Evolutionary conservation across 1,140 invertebrate species (phyloP), one percentile per base, ranked within the genome.

Genomic region (Ylistrum balloti): DNA sequence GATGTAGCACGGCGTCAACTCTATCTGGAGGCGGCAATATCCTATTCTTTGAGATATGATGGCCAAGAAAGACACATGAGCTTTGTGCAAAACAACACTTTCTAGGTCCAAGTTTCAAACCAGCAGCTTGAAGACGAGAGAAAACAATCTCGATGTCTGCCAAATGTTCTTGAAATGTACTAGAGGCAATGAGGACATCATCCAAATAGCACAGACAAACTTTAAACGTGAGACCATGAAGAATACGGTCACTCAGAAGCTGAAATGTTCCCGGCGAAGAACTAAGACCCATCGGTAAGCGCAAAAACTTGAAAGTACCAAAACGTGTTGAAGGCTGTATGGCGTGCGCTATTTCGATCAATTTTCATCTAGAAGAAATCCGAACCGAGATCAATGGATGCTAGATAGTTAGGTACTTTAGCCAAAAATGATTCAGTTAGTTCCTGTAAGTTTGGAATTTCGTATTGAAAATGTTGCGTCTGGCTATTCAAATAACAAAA

Each of bases 281-380:
- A n/a, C 35, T 87, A 0, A 90, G 22, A 17, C 89, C 89, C 38
- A 48, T 86, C 0, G 86, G 89, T n/a, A 90, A 34, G 1, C 87
- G 41, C 20, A 86, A 35, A 74, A 90, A 86, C 48, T 33, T 86
- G 22, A 33, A 90, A 5, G 89, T 86, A 0, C 89, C 86, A 35
- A 87, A 90, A n/a, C 89, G 45, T 90, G 33, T 90, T 90, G n/a
- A 90, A 90, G 0, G 89, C 89, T 0, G 86, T 90, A n/a, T 87
- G 56, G 33, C 56, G 86, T 10, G 85, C 33, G 56, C 85, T 56
- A 13, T 0, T 13, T 20, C 28, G 32, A n/a, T 48, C 38, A 34
- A 87, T 87, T 34, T 33, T 11, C 85, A 90, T 86, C 15, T 90
- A 41, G 45, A 90, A 90, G 33, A 89, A 89, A 11, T 85, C 88